These are phyloP conservation scores for Rhagium mordax DNA, from an alignment of 2,888 invertebrate genomes.

Conservation along the genomic window DNA sequence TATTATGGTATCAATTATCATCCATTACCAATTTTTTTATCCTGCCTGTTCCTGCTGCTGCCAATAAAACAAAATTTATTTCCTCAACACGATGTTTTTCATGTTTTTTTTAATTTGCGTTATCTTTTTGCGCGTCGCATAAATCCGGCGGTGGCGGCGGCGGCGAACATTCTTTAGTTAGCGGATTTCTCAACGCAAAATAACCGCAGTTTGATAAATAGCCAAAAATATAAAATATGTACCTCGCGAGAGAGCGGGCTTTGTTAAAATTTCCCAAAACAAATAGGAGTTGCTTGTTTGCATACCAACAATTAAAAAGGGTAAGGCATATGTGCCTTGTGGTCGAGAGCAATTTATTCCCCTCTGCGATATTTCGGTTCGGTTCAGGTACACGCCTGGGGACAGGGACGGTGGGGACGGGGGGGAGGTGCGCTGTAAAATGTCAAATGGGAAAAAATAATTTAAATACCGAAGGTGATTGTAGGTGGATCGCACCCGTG, in stretches of 20 bases:
- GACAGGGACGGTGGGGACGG: neutral
- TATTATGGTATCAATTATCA: too few species aligned
- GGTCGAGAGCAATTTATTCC: neutral
- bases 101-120: neutral
- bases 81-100: neutral
- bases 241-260: slow-evolving; percentile 3
- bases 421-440: neutral
- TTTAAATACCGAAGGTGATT: neutral
- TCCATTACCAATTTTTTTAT: too few species aligned
- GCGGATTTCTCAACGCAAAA: neutral
- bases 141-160: neutral
- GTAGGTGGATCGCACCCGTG: too few species aligned
- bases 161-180: slow-evolving; percentile 14
- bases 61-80: too few species aligned
- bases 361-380: neutral
- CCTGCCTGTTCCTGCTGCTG: too few species aligned
- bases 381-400: neutral
- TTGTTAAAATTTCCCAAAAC: slow-evolving; percentile 20
- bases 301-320: slow-evolving; percentile 12
- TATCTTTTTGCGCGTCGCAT: neutral
- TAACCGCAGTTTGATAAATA: slow-evolving; percentile 21
- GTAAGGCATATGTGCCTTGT: slow-evolving; percentile 13
- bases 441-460: neutral
- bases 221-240: slow-evolving; percentile 26
- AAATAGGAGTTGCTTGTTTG: slow-evolving; percentile 24